These are phyloP conservation scores for Linepithema humile DNA, from an alignment of 1,140 invertebrate species.

Conservation along the genomic window DNA sequence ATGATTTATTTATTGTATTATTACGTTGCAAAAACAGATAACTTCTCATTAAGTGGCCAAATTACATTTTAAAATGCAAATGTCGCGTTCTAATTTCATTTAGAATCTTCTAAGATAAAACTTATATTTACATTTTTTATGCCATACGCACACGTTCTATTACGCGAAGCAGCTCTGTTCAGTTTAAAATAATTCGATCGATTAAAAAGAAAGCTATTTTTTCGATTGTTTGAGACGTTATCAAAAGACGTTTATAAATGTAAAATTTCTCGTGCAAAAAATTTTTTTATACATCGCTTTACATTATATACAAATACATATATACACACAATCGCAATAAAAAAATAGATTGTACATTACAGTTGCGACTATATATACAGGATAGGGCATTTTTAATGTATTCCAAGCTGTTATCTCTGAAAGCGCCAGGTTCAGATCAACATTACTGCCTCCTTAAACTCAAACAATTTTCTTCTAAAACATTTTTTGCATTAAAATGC, in stretches of 20 bases:
- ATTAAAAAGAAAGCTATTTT: slow-evolving; percentile 56
- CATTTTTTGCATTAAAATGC: slow-evolving; percentile 4
- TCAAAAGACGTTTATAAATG: slow-evolving; percentile 80
- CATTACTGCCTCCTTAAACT: too few species aligned
- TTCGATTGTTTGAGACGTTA: slow-evolving; percentile 55
- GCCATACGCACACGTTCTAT: too few species aligned
- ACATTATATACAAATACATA: slow-evolving; percentile 79
- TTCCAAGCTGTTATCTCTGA: too few species aligned
- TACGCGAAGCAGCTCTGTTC: neutral
- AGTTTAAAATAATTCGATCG: slow-evolving; percentile 32
- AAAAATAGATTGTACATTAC: slow-evolving; percentile 75
- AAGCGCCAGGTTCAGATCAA: too few species aligned
- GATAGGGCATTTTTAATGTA: too few species aligned
- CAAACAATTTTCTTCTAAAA: neutral
- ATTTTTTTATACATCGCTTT: slow-evolving; percentile 79
- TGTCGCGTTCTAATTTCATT: neutral
- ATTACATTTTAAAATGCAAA: neutral
- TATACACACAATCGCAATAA: slow-evolving; percentile 74
- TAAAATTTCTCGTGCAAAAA: slow-evolving; percentile 76
- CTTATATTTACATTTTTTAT: neutral
- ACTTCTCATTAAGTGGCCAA: neutral
- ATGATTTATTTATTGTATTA: neutral
- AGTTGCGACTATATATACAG: slow-evolving; percentile 22
- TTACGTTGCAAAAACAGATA: neutral
- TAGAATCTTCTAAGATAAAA: neutral